These are phyloP conservation scores for Astatotilapia flaviijosephi DNA, from an alignment of 2,113 vertebrate species.

Conservation along the genomic window DNA sequence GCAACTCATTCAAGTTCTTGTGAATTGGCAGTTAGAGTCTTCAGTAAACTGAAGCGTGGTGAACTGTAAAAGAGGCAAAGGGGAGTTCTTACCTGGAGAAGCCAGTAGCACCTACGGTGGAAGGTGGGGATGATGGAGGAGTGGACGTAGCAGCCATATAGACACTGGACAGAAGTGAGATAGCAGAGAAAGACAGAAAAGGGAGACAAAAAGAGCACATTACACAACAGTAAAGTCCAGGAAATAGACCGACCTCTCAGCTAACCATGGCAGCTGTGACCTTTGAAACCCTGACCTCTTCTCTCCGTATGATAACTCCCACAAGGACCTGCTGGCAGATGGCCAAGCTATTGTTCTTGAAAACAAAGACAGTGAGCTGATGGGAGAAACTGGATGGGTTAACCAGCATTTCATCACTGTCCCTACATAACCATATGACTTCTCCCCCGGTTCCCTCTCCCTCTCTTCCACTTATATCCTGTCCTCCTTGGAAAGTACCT, in stretches of 20 bases:
- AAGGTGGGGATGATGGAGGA: constrained; percentile 99
- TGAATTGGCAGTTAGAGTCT: not conserved
- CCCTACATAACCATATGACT: not conserved
- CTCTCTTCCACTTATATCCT: not conserved
- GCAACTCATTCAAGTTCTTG: constrained; percentile 25
- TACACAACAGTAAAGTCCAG: not conserved
- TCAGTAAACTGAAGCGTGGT: constrained; percentile 7
- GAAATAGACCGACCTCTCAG: constrained; percentile 8
- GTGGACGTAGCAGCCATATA: constrained; percentile 98
- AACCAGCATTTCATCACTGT: not conserved
- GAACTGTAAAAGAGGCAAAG: constrained; percentile 1
- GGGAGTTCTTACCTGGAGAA: constrained; percentile 89
- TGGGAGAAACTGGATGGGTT: constrained; percentile 1
- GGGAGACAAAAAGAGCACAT: constrained; percentile 13
- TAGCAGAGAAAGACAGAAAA: constrained; percentile 9
- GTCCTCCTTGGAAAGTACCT: constrained; percentile 15
- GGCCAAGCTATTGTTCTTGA: constrained; percentile 44
- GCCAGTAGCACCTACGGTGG: constrained; percentile 99
- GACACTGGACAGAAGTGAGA: constrained; percentile 77
- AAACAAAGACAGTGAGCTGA: constrained; percentile 24
- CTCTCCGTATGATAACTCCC: constrained; percentile 11
- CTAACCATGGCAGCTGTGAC: constrained; percentile 35
- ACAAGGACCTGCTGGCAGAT: constrained; percentile 28
- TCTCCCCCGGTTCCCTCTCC: not conserved
- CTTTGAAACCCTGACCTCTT: constrained; percentile 17